Evolutionary conservation across 2,113 vertebrate genomes (phyloP).

Genomic region (Albula glossodonta): DNA sequence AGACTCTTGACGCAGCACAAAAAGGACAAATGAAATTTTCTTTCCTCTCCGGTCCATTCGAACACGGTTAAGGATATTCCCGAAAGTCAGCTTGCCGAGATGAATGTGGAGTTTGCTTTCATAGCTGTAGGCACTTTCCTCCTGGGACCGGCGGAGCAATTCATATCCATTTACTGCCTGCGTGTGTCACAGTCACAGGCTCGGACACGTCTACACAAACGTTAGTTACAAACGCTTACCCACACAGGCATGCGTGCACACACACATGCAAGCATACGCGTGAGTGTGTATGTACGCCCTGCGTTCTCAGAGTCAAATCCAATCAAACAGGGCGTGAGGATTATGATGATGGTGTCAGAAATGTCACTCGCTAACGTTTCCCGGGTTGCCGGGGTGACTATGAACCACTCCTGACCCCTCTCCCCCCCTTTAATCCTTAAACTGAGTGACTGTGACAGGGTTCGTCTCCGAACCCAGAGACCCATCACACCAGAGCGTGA

Average conservation of each 20-base stretch:
- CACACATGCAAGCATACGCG: background rate
- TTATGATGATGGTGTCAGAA: conserved; percentile 15
- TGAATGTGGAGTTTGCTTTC: conserved; percentile 23
- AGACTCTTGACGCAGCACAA: background rate
- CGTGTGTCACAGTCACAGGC: background rate
- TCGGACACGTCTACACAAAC: background rate
- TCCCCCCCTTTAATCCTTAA: background rate
- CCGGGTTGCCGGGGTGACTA: background rate
- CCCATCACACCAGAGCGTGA: background rate
- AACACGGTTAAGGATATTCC: conserved; percentile 31
- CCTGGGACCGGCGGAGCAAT: background rate
- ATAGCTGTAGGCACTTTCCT: conserved; percentile 14
- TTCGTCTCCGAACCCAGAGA: background rate
- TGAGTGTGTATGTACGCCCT: background rate
- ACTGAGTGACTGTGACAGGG: background rate
- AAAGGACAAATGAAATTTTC: conserved; percentile 32
- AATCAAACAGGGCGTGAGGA: background rate
- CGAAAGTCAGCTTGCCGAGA: conserved; percentile 24
- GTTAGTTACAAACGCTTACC: background rate
- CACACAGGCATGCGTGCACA: background rate
- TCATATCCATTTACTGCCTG: conserved; percentile 22
- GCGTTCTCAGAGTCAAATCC: background rate
- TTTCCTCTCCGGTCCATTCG: conserved; percentile 6
- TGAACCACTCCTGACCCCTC: background rate
- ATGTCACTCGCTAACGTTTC: background rate